Conservation (phyloP, 53 echinoderm and acorn worm genomes). For the Hippasteria phrygiana region DNA sequence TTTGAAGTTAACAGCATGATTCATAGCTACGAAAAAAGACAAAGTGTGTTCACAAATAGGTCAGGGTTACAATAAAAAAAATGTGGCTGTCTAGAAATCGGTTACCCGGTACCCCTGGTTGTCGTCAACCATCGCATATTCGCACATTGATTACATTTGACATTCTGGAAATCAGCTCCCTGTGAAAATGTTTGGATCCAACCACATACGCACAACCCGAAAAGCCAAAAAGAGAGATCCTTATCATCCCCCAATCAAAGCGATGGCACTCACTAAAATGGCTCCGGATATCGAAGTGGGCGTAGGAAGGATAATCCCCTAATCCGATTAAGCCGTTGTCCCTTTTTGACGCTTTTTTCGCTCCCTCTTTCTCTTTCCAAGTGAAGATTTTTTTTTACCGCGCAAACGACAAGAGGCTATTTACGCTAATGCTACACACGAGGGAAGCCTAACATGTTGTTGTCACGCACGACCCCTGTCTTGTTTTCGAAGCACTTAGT, state of each 20-base stretch:
- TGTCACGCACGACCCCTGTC: slow-evolving; percentile 54
- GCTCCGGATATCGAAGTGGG: slow-evolving; percentile 47
- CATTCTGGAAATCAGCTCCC: neutral
- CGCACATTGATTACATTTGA: slow-evolving; percentile 4
- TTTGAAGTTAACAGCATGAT: too few relatives aligned
- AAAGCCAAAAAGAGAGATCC: slow-evolving; percentile 20
- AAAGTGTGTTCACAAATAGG: too few relatives aligned
- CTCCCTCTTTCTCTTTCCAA: slow-evolving; percentile 4
- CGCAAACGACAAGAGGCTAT: slow-evolving; percentile 51
- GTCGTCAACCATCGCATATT: too few relatives aligned
- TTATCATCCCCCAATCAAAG: slow-evolving; percentile 9
- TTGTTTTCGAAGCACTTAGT: slow-evolving; percentile 65
- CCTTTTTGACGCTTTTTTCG: slow-evolving; percentile 41
- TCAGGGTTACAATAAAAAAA: too few relatives aligned
- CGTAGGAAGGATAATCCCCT: slow-evolving; percentile 46
- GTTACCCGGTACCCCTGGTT: too few relatives aligned
- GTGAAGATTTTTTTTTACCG: neutral
- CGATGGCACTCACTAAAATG: slow-evolving; percentile 37
- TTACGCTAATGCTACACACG: slow-evolving; percentile 47
- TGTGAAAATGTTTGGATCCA: neutral
- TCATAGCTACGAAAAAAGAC: too few relatives aligned
- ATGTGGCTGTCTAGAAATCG: too few relatives aligned
- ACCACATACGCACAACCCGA: neutral
- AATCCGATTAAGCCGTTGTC: slow-evolving; percentile 57
- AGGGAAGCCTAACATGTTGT: slow-evolving; percentile 48